These are phyloP conservation scores for Nicator chloris DNA, from an alignment of 2,113 vertebrate species.

Conservation along the genomic window DNA sequence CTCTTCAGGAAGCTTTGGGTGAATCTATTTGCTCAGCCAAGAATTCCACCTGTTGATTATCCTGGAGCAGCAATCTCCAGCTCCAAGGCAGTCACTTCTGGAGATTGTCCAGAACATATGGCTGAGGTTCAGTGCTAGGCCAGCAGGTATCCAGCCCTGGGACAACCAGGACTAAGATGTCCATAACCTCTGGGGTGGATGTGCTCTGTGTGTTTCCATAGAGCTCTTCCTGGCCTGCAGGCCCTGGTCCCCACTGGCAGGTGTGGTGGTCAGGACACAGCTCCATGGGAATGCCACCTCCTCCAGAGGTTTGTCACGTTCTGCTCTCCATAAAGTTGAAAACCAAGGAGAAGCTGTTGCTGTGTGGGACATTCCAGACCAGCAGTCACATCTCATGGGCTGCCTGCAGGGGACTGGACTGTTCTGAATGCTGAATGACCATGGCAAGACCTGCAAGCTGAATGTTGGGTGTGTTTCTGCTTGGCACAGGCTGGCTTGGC, in stretches of 20 bases:
- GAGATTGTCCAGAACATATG: not conserved
- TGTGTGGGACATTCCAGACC: not conserved
- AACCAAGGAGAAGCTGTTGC: not conserved
- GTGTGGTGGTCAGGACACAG: not conserved
- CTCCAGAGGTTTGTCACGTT: not conserved
- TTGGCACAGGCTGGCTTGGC: not conserved
- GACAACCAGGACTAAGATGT: not conserved
- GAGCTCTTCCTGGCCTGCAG: not conserved
- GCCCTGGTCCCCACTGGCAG: fast-evolving
- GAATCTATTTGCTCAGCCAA: not conserved
- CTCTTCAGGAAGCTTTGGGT: not conserved
- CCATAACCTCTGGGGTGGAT: not conserved
- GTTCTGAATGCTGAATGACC: not conserved
- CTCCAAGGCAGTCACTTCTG: not conserved
- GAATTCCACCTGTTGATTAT: not conserved
- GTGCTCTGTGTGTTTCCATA: not conserved
- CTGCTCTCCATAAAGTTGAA: not conserved
- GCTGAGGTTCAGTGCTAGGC: not conserved
- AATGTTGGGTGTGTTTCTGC: not conserved
- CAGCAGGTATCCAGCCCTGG: not conserved
- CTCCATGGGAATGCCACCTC: not conserved
- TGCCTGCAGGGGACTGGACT: not conserved
- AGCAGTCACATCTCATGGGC: not conserved
- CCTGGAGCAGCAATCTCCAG: not conserved
- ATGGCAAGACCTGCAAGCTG: not conserved